Evolutionary conservation across 2,888 invertebrate species (phyloP).

Genomic region (Chymomyza procnemis): DNA sequence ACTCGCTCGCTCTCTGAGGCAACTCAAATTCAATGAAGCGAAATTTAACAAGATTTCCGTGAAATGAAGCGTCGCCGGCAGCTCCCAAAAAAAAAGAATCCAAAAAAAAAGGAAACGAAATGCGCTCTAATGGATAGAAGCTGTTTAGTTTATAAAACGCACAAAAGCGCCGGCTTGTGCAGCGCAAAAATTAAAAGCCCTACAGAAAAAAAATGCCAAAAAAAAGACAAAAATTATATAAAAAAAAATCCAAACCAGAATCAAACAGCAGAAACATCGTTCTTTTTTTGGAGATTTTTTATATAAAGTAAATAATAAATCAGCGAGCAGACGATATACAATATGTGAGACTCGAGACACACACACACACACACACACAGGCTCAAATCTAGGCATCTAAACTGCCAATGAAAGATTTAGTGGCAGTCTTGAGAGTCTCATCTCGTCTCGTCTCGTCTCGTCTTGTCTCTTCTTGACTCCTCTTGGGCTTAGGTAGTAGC

Average conservation of each 20-base stretch:
- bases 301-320: slow-evolving; percentile 65
- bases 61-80: slow-evolving; percentile 26
- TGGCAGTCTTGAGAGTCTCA: slow-evolving; percentile 45
- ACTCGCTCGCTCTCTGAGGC: neutral
- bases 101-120: slow-evolving; percentile 3
- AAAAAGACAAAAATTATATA: neutral
- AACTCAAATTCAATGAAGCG: slow-evolving; percentile 65
- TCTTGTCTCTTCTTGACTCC: too few relatives aligned
- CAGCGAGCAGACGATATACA: slow-evolving; percentile 63
- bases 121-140: slow-evolving; percentile 49
- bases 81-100: neutral
- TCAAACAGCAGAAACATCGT: slow-evolving; percentile 29
- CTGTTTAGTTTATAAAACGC: neutral
- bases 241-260: slow-evolving; percentile 15
- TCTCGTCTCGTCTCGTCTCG: too few relatives aligned
- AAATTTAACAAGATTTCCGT: slow-evolving; percentile 66
- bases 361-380: slow-evolving; percentile 11
- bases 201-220: neutral
- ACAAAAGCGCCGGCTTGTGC: neutral
- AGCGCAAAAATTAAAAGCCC: slow-evolving; percentile 43
- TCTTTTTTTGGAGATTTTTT: too few relatives aligned
- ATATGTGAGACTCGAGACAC: slow-evolving; percentile 19
- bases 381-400: neutral
- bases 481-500: slow-evolving; percentile 63
- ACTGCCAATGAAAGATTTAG: slow-evolving; percentile 63